These are phyloP conservation scores for Acanthochromis polyacanthus DNA, from an alignment of 2,113 vertebrate species.

Conservation along the genomic window DNA sequence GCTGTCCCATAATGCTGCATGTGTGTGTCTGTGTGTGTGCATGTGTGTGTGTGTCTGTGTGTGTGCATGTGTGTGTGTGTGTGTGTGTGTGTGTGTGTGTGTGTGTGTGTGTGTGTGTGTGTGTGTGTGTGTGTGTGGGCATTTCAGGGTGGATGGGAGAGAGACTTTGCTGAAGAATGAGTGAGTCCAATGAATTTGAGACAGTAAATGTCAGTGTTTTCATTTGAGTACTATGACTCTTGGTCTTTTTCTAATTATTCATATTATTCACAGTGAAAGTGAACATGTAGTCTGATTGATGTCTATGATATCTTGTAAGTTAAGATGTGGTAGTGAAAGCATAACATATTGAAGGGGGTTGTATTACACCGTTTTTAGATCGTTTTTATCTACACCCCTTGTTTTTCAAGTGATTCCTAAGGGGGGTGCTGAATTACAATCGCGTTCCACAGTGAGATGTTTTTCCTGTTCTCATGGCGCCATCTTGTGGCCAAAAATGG, in stretches of 20 bases:
- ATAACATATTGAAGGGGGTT: too few relatives aligned
- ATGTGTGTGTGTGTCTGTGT: not conserved
- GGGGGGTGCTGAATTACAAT: not conserved
- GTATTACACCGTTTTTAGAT: too few relatives aligned
- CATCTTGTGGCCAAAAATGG: constrained; percentile 59
- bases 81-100: not conserved
- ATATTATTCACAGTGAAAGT: not conserved
- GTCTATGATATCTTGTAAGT: too few relatives aligned
- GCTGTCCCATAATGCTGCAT: constrained; percentile 8
- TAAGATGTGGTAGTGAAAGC: too few relatives aligned
- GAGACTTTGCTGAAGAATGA: not conserved
- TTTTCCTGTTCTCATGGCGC: constrained; percentile 21
- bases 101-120: not conserved
- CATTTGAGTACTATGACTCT: not conserved
- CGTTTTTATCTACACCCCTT: not conserved
- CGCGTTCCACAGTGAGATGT: not conserved
- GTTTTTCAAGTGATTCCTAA: not conserved
- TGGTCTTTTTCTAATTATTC: not conserved
- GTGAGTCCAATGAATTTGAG: not conserved
- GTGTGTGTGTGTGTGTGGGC: not conserved
- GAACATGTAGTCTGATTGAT: not conserved
- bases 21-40: not conserved
- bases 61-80: not conserved
- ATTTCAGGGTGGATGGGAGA: not conserved
- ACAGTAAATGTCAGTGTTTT: constrained; percentile 13